A percentile compares a stretch with the other conserved stretches of the same genome.
These are phyloP conservation scores for Trachythela sp. DNA, from an alignment of 64 coral and sea anemone species.

Conservation along the genomic window DNA sequence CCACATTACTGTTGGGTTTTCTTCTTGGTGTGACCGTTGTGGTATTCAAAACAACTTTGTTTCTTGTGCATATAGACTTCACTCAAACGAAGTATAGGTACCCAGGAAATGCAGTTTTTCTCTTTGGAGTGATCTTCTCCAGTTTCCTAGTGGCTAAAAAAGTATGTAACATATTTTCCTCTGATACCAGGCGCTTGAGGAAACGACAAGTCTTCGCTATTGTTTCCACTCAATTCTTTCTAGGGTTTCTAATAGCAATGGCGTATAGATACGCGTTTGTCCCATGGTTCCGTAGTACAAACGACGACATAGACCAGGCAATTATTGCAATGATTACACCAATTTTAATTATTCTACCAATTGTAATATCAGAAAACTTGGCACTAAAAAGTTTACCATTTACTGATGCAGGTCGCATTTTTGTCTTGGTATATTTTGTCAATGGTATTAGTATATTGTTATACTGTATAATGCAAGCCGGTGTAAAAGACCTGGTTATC, in stretches of 20 bases:
- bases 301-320: neutral
- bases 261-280: neutral
- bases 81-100: neutral
- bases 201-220: neutral
- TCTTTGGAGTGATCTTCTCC: neutral
- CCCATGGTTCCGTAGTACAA: neutral
- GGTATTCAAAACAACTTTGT: neutral
- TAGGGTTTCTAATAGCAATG: neutral
- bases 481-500: neutral
- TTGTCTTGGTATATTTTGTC: neutral
- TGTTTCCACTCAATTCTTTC: neutral
- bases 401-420: neutral
- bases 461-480: conserved; percentile 4
- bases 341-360: neutral
- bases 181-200: neutral
- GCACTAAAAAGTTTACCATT: neutral
- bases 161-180: too few species aligned
- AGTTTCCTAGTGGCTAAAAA: neutral
- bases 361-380: neutral
- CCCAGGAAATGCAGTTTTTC: neutral
- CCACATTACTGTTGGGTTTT: neutral
- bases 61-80: neutral
- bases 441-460: neutral
- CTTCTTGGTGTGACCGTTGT: neutral
- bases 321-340: conserved; percentile 1